These are phyloP conservation scores for Euplagia quadripunctaria DNA, from an alignment of 2,888 invertebrate species.

Conservation along the genomic window DNA sequence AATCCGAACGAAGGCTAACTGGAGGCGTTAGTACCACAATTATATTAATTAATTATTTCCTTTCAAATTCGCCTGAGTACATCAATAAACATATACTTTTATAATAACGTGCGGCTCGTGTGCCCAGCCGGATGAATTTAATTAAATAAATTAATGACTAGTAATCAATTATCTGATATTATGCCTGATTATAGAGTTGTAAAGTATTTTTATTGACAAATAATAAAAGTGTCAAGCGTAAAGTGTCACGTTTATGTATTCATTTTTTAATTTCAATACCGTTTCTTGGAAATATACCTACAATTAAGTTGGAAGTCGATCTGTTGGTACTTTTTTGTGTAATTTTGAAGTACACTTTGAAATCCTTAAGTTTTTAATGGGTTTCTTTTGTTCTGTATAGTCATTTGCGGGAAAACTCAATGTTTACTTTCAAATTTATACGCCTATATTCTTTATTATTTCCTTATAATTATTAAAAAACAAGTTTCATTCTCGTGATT, in stretches of 20 bases:
- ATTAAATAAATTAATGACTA: constrained; percentile 39
- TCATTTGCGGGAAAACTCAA: neutral
- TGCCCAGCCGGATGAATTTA: constrained; percentile 27
- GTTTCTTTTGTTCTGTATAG: neutral
- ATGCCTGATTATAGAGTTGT: constrained; percentile 28
- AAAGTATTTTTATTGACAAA: constrained; percentile 33
- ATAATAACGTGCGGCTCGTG: constrained; percentile 22
- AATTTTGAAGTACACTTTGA: neutral
- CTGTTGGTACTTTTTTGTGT: neutral
- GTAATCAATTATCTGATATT: constrained; percentile 27
- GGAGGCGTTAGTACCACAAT: constrained; percentile 81
- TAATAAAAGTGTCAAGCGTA: constrained; percentile 13
- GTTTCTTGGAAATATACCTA: neutral
- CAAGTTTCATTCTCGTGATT: too few species aligned
- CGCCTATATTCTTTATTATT: too few species aligned
- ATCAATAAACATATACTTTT: constrained; percentile 55
- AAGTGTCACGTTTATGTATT: constrained; percentile 8
- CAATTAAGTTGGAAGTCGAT: neutral
- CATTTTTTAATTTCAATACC: neutral
- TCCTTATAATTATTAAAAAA: neutral
- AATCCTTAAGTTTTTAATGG: neutral
- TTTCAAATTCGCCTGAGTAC: constrained; percentile 77
- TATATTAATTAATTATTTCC: constrained; percentile 84
- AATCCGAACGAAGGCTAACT: constrained; percentile 82
- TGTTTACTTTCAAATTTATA: neutral